Conservation (phyloP, 2,113 vertebrate genomes). For the Baryphthengus martii region DNA sequence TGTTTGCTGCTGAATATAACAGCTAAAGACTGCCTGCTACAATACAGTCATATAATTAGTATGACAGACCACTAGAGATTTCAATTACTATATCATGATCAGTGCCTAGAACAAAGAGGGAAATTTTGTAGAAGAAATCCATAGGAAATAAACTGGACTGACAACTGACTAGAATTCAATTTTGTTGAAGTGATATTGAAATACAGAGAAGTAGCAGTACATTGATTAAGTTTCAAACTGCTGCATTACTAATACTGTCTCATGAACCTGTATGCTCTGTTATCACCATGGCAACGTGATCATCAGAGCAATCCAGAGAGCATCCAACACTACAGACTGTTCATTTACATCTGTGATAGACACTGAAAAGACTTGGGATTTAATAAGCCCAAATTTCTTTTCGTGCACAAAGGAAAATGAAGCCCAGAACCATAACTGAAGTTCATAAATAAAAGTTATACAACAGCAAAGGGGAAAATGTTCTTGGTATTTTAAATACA, state of each 20-base stretch:
- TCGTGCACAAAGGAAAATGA: neutral
- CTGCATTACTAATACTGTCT: slow-evolving; percentile 69
- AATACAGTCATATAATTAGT: slow-evolving; percentile 55
- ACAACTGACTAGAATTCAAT: slow-evolving; percentile 77
- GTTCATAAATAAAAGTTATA: neutral
- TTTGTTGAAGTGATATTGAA: slow-evolving; percentile 73
- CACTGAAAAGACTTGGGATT: slow-evolving; percentile 25
- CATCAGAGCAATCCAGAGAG: slow-evolving; percentile 59
- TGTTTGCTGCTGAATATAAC: slow-evolving; percentile 32
- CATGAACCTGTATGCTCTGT: slow-evolving; percentile 57
- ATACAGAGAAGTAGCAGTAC: slow-evolving; percentile 56
- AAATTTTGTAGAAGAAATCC: slow-evolving; percentile 67
- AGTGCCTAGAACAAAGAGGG: slow-evolving; percentile 67
- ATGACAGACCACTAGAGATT: slow-evolving; percentile 65
- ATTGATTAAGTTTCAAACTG: slow-evolving; percentile 75
- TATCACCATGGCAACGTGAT: slow-evolving; percentile 73
- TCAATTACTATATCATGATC: slow-evolving; percentile 67
- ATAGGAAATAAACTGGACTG: slow-evolving; percentile 68
- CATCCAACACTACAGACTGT: slow-evolving; percentile 29
- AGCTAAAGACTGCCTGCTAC: slow-evolving; percentile 36
- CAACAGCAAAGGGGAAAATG: neutral
- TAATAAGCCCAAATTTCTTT: slow-evolving; percentile 38
- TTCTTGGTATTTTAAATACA: neutral
- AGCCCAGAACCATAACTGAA: neutral
- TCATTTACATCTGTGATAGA: slow-evolving; percentile 70